Evolutionary conservation across 2,888 invertebrate species (phyloP), one percentile per base, ranked within the genome.

Genomic region (Tinea pellionella): DNA sequence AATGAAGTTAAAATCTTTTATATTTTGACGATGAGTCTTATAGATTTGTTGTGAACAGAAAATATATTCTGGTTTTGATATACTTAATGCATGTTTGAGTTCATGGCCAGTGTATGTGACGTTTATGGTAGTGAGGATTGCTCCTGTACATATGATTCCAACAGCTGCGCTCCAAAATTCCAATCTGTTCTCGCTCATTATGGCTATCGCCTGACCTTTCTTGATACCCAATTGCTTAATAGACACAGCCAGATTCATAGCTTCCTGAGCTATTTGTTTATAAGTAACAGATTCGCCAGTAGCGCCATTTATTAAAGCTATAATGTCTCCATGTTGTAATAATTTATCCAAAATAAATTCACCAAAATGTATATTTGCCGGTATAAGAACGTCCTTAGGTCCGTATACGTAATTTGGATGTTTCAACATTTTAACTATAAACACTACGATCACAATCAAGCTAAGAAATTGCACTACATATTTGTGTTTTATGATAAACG

Each of bases 221-320:
- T 64, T 67, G 12, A 84, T 69, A 0, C 82, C 82, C 11, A 82
- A 65, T 47, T 69, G 75, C 11, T 65, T 63, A 66, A 85, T 80
- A 0, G 80, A 82, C 69, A 84, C 62, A 1, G 84, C 75, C 6
- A 84, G 67, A 63, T 77, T 81, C 66, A 80, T 75, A 0, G 77
- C 68, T 55, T 77, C 70, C 61, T 81, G 78, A 0, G 68, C 66
- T 15, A 85, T 70, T 13, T 78, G 72, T 0, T 65, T 65, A 30
- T 74, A 80, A 0, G 70, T 76, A 0, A 72, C 55, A 0, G 61
- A 47, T 63, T 81, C 75, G 1, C 75, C 65, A 1, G 79, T 81
- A 0, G 63, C 63, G 0, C 72, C 82, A 57, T 85, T 76, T 63
- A 82, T 77, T 37, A 63, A 57, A 1, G 62, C 61, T 51, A 16